Evolutionary conservation across 2,113 vertebrate species (phyloP).

Genomic region (Phainopepla nitens): DNA sequence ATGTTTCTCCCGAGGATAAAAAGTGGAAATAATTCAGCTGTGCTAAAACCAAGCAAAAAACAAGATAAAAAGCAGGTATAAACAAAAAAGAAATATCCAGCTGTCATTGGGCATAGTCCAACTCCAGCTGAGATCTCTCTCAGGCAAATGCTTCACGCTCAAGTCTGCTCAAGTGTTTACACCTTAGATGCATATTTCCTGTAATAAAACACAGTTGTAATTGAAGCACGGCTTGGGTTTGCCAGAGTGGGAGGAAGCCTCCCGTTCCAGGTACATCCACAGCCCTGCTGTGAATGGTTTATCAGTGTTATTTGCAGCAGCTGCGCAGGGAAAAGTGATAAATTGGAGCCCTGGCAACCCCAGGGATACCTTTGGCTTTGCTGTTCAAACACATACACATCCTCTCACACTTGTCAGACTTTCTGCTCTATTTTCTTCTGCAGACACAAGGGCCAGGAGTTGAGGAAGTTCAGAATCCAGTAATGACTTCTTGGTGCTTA

Average conservation of each 20-base stretch:
- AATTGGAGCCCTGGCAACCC: background rate
- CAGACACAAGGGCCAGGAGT: background rate
- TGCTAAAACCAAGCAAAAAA: background rate
- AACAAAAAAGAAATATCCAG: constrained; percentile 6
- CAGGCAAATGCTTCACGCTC: background rate
- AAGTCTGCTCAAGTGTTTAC: background rate
- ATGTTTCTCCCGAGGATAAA: background rate
- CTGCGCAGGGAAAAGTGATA: background rate
- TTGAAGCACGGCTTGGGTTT: background rate
- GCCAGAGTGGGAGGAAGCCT: background rate
- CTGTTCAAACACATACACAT: background rate
- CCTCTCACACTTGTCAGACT: background rate
- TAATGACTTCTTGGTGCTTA: background rate
- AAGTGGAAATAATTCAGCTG: background rate
- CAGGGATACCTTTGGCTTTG: background rate
- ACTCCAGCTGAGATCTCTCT: background rate
- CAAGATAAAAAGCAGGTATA: background rate
- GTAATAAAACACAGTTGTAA: background rate
- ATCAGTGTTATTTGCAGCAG: background rate
- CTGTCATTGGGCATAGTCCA: background rate
- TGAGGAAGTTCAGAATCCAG: background rate
- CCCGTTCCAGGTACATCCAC: background rate
- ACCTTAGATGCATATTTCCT: background rate
- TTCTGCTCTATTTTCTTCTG: background rate
- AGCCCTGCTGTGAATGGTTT: background rate